A percentile compares a stretch with the other conserved stretches of the same genome.
phyloP scores from a whole-genome alignment of 2,888 invertebrate species.

The Drosophila peninsularis region DNA sequence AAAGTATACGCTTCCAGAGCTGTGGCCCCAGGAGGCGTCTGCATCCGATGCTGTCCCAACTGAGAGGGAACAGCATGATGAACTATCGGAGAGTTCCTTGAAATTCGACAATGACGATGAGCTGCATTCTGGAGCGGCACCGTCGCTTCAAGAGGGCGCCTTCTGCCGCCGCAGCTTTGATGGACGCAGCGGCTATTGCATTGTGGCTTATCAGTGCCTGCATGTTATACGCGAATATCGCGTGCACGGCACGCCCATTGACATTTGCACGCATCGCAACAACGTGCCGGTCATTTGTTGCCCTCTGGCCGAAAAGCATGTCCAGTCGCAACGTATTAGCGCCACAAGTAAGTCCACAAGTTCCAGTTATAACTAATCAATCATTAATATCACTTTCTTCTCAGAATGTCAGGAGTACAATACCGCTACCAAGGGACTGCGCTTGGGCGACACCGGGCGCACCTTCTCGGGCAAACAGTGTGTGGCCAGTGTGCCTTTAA shows the following conservation, averaged over 20 bases:
- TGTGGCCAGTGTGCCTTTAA: constrained; percentile 85
- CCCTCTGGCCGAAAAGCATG: constrained; percentile 78
- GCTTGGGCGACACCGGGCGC: constrained; percentile 53
- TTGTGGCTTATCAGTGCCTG: constrained; percentile 81
- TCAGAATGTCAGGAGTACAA: constrained; percentile 86
- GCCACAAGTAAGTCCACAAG: constrained; percentile 72
- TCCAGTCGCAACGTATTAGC: constrained; percentile 77
- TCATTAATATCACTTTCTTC: background rate
- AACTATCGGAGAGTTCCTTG: constrained; percentile 36
- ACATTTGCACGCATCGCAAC: constrained; percentile 78
- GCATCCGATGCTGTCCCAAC: background rate
- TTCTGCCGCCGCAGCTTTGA: constrained; percentile 83
- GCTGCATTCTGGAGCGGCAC: background rate
- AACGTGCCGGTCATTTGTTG: constrained; percentile 84
- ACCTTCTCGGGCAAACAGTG: constrained; percentile 79
- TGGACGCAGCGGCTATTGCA: constrained; percentile 82
- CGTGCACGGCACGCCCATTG: constrained; percentile 79
- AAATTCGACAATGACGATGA: constrained; percentile 53
- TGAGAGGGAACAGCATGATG: background rate
- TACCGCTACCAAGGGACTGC: constrained; percentile 73
- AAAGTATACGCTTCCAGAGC: constrained; percentile 51
- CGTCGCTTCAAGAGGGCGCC: constrained; percentile 72
- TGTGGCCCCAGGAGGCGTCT: constrained; percentile 36
- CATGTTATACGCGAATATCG: constrained; percentile 82
- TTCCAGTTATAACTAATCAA: too few species aligned